phyloP scores from a whole-genome alignment of 1,140 invertebrate genomes.

The Cydia fagiglandana region DNA sequence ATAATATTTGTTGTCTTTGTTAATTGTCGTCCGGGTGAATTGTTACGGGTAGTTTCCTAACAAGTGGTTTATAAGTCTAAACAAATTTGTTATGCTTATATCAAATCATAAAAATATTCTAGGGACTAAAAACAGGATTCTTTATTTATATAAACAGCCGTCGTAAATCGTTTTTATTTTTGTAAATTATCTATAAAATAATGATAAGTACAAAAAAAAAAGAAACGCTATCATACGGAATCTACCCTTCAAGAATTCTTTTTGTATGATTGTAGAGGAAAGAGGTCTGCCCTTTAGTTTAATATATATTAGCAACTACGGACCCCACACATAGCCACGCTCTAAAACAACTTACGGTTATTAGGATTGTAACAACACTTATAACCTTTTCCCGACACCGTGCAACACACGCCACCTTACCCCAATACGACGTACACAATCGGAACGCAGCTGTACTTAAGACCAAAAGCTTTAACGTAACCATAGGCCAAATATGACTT shows the following conservation, averaged over 20 bases:
- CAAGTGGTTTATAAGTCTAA: too few species aligned
- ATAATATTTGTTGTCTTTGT: not conserved
- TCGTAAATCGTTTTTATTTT: too few species aligned
- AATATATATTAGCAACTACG: slow-evolving; percentile 15
- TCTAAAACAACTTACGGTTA: slow-evolving; percentile 1
- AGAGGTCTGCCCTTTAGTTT: slow-evolving; percentile 54
- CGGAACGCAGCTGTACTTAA: not conserved
- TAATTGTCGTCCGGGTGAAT: too few species aligned
- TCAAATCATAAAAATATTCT: too few species aligned
- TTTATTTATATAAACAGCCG: too few species aligned
- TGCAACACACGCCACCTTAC: not conserved
- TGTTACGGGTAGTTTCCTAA: too few species aligned
- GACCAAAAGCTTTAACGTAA: not conserved
- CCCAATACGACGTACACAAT: not conserved
- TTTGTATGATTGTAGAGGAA: slow-evolving; percentile 57
- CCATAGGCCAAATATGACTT: slow-evolving; percentile 46
- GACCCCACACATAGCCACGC: slow-evolving; percentile 20
- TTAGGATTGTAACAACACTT: slow-evolving; percentile 8
- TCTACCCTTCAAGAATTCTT: slow-evolving; percentile 37
- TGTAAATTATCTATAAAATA: too few species aligned
- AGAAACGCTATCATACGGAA: slow-evolving; percentile 38
- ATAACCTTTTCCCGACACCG: slow-evolving; percentile 9
- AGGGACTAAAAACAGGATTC: too few species aligned
- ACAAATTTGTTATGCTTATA: too few species aligned
- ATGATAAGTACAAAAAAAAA: not conserved